Evolutionary conservation across 2,113 vertebrate species (phyloP), one percentile per base, ranked within the genome.

Genomic region (Paedocypris sp.): DNA sequence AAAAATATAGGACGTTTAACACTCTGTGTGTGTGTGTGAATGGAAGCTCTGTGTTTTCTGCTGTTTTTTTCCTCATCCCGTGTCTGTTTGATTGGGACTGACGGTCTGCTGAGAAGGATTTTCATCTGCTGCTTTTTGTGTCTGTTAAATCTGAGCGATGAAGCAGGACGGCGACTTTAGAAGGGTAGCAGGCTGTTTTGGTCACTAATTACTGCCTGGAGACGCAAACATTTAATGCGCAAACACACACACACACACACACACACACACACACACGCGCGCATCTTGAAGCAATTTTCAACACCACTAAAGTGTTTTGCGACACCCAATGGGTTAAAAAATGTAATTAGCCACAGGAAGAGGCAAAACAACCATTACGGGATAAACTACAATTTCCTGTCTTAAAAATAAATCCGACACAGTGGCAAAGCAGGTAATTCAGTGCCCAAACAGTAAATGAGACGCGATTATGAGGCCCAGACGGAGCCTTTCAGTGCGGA

Each of bases 281-380:
- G 15, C 33, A 32, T 65, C 69, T 73, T 23, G 35, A 56, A 64
- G 64, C 58, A 45, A 54, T 54, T n/a, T 50, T 22, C 65, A 65
- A 59, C 9, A 73, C 62, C 22, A 57, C 49, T 39, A 43, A 60
- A 54, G 60, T 73, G 53, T 68, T 70, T 57, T 43, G 67, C 68
- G 47, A 61, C 66, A 64, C 74, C 69, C 48, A 29, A 50, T 57
- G 64, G 61, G 51, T 57, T n/a, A 26, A 20, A 31, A 26, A 57
- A 57, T 70, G 62, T 72, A 74, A 79, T 76, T 76, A 78, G 15
- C 62, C 45, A 62, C 69, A 67, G 62, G 65, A 78, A 69, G 62
- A 65, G 43, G 16, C 29, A 60, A 62, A 53, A 54, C 58, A 60
- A 59, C 48, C 50, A 46, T 16, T 46, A 51, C 64, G 43, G 64